These are phyloP conservation scores for Hirtodrosophila cameraria DNA, from an alignment of 2,888 invertebrate species.

Conservation along the genomic window DNA sequence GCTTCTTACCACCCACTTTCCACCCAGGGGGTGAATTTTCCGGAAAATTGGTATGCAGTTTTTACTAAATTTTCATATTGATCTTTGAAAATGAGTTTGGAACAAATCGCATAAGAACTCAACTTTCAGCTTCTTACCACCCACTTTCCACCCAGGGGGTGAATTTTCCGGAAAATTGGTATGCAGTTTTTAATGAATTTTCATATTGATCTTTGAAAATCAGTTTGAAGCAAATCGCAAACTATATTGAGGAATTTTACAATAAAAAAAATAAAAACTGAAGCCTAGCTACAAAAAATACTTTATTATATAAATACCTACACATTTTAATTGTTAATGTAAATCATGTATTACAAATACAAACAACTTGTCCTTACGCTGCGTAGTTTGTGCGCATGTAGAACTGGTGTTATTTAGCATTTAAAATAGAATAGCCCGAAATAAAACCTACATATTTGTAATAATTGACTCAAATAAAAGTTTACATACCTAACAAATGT, in stretches of 20 bases:
- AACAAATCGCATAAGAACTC: too few species aligned
- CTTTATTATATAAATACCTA: conserved; percentile 60
- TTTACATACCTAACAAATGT: conserved; percentile 37
- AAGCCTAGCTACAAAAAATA: conserved; percentile 58
- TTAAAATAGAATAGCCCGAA: conserved; percentile 69
- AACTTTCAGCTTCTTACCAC: too few species aligned
- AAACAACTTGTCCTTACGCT: conserved; percentile 44
- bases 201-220: too few species aligned
- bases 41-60: too few species aligned
- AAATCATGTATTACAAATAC: conserved; percentile 59
- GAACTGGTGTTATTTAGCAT: conserved; percentile 70
- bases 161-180: too few species aligned
- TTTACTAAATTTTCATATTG: too few species aligned
- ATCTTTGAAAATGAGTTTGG: too few species aligned
- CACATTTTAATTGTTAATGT: conserved; percentile 51
- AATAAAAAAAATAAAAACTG: conserved; percentile 23
- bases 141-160: too few species aligned
- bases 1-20: too few species aligned
- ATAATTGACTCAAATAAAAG: conserved; percentile 63
- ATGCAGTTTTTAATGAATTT: too few species aligned
- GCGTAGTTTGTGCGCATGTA: conserved; percentile 63
- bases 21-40: too few species aligned
- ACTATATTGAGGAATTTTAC: conserved; percentile 65
- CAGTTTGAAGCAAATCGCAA: too few species aligned
- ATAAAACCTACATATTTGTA: conserved; percentile 54